Conservation (phyloP, 2,888 invertebrate genomes). For the Drosophila seclusa region DNA sequence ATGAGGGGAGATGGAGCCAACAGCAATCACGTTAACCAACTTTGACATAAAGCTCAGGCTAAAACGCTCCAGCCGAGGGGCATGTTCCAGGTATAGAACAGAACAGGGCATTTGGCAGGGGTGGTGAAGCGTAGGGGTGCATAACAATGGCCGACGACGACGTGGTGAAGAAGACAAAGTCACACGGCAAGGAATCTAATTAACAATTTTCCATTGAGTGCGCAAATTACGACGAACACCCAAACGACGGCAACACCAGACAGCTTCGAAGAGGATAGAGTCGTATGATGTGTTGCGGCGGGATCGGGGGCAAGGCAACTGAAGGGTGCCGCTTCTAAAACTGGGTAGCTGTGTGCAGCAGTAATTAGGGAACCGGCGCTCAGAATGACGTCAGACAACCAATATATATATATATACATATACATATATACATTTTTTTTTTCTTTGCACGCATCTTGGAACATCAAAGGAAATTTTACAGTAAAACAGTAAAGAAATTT, state of each 20-base stretch:
- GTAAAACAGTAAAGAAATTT: not conserved
- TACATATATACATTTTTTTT: not conserved
- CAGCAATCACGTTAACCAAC: slow-evolving; percentile 77
- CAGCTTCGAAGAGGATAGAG: not conserved
- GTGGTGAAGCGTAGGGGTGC: slow-evolving; percentile 9
- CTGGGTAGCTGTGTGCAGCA: slow-evolving; percentile 1
- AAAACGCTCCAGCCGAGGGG: slow-evolving; percentile 55
- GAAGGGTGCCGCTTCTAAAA: slow-evolving; percentile 1
- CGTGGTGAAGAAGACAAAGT: slow-evolving; percentile 72
- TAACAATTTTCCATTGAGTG: slow-evolving; percentile 85
- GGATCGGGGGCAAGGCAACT: not conserved
- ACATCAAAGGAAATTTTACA: slow-evolving; percentile 4
- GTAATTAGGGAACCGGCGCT: slow-evolving; percentile 14
- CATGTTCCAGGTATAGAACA: slow-evolving; percentile 5
- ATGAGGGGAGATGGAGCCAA: slow-evolving; percentile 26
- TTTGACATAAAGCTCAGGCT: slow-evolving; percentile 73
- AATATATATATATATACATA: slow-evolving; percentile 5
- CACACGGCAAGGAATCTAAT: slow-evolving; percentile 84
- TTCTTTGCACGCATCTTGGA: not conserved
- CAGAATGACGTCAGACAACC: slow-evolving; percentile 28
- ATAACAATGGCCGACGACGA: slow-evolving; percentile 62
- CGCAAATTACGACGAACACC: slow-evolving; percentile 83
- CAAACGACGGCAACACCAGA: slow-evolving; percentile 18
- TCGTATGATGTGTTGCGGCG: not conserved
- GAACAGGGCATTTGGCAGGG: not conserved